These are phyloP conservation scores for Parnassius glacialis DNA, from an alignment of 2,888 invertebrate species.

Conservation along the genomic window DNA sequence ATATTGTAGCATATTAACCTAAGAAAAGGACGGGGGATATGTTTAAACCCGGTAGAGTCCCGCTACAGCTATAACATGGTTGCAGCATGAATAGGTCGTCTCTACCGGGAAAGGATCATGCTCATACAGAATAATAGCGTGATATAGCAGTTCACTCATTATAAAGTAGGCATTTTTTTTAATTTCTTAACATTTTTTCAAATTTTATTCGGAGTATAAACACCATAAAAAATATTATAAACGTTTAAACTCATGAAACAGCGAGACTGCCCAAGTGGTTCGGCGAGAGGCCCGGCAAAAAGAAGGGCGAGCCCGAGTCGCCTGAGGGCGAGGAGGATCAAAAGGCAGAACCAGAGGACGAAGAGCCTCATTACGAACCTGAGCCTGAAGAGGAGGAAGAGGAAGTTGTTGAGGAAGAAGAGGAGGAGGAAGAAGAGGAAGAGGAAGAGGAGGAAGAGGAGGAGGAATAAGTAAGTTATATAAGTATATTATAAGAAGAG, in stretches of 20 bases:
- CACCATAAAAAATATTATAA: too few relatives aligned
- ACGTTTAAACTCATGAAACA: slow-evolving; percentile 47
- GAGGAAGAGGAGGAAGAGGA: slow-evolving; percentile 87
- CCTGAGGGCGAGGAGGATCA: slow-evolving; percentile 95
- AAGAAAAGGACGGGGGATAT: too few relatives aligned
- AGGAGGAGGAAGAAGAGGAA: slow-evolving; percentile 88
- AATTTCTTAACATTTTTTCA: too few relatives aligned
- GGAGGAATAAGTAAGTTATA: slow-evolving; percentile 71
- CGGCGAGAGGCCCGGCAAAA: slow-evolving; percentile 96
- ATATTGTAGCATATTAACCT: too few relatives aligned
- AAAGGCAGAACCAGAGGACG: slow-evolving; percentile 87
- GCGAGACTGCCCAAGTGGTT: slow-evolving; percentile 97
- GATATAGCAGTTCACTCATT: too few relatives aligned
- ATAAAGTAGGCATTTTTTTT: too few relatives aligned
- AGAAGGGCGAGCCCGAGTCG: slow-evolving; percentile 92
- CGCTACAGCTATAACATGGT: too few relatives aligned
- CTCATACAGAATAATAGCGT: too few relatives aligned
- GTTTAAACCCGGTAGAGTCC: too few relatives aligned
- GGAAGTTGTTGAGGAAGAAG: slow-evolving; percentile 84
- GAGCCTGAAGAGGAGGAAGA: slow-evolving; percentile 89
- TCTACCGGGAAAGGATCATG: too few relatives aligned
- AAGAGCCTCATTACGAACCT: slow-evolving; percentile 84
- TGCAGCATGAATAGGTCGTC: too few relatives aligned
- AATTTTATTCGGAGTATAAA: too few relatives aligned
- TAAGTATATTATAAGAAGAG: not conserved